Evolutionary conservation across 2,888 invertebrate genomes (phyloP).

Genomic region (Folsomia candida): DNA sequence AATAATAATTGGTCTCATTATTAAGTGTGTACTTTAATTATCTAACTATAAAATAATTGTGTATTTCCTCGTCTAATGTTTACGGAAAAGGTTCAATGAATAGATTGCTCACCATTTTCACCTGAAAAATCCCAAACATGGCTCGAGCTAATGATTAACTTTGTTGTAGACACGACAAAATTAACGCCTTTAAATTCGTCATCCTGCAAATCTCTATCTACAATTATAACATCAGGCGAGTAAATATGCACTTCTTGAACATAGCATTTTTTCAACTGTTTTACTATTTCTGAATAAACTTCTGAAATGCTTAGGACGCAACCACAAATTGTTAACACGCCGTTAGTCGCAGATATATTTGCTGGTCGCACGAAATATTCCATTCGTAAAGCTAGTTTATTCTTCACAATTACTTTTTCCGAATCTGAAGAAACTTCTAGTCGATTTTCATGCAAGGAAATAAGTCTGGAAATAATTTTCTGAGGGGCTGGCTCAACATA

Average conservation of each 20-base stretch:
- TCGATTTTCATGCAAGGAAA: background rate
- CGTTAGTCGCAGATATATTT: background rate
- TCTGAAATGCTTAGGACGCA: slow-evolving; percentile 4
- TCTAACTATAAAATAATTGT: too few species aligned
- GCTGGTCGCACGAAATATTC: background rate
- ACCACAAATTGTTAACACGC: background rate
- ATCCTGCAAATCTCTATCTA: background rate
- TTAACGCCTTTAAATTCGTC: slow-evolving; percentile 1
- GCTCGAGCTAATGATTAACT: background rate
- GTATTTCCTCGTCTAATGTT: too few species aligned
- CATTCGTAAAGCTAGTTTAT: background rate
- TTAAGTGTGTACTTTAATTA: too few species aligned
- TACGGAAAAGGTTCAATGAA: too few species aligned
- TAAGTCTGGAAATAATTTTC: background rate
- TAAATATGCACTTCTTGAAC: background rate
- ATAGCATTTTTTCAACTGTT: background rate
- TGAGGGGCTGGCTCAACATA: background rate
- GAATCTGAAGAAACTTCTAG: background rate
- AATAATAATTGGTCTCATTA: too few species aligned
- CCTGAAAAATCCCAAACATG: slow-evolving; percentile 2
- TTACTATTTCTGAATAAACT: background rate
- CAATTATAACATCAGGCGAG: background rate
- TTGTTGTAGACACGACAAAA: background rate
- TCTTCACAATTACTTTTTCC: background rate
- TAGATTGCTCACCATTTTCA: background rate